Conservation (phyloP, 2,888 invertebrate genomes). For the Slavum lentiscoides region DNA sequence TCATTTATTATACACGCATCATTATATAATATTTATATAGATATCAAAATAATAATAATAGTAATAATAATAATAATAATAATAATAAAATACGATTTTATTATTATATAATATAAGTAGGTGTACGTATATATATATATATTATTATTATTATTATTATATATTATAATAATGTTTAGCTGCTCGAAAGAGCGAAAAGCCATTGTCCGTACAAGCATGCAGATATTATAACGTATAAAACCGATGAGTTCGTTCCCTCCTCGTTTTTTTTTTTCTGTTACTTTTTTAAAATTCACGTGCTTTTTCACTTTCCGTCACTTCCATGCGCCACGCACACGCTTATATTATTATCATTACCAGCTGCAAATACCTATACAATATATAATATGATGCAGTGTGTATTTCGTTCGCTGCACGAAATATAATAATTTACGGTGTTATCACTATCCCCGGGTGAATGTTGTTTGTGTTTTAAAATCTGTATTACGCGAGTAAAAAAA, state of each 20-base stretch:
- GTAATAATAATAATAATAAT: neutral
- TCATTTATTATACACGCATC: neutral
- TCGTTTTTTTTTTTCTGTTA: neutral
- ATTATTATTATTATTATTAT: neutral
- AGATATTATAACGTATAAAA: constrained; percentile 21
- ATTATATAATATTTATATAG: neutral
- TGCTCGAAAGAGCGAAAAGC: constrained; percentile 40
- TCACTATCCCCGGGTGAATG: too few species aligned
- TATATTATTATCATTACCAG: too few species aligned
- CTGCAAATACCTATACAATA: neutral
- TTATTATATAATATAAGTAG: neutral
- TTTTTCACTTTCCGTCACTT: constrained; percentile 32
- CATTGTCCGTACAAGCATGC: constrained; percentile 49
- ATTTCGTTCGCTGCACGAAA: too few species aligned
- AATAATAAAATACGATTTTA: neutral
- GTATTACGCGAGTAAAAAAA: too few species aligned
- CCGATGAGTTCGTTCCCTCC: constrained; percentile 13
- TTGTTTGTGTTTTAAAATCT: too few species aligned
- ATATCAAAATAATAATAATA: neutral
- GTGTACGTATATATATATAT: neutral
- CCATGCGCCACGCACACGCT: constrained; percentile 4
- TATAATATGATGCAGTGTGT: too few species aligned
- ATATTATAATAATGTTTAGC: neutral
- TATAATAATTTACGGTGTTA: too few species aligned
- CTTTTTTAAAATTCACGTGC: neutral